A percentile compares a stretch with the other conserved stretches of the same genome.
Conservation (phyloP, 2,888 invertebrate species). For the Galeopsomyia nigrocyanea region DNA sequence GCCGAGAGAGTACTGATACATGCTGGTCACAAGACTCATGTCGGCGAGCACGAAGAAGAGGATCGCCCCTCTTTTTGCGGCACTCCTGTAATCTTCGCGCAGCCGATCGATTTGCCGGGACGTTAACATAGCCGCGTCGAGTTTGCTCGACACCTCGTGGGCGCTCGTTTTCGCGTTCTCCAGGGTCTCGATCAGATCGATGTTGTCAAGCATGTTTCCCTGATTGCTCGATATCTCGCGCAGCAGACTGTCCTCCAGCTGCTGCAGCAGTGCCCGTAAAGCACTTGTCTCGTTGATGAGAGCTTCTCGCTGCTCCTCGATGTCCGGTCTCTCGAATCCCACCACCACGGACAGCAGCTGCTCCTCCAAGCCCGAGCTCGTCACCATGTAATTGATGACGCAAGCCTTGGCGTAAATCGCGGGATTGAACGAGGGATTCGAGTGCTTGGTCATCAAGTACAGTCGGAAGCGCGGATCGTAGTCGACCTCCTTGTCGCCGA, state of each 20-base stretch:
- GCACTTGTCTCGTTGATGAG: conserved; percentile 88
- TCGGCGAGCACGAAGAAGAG: conserved; percentile 92
- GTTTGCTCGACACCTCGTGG: conserved; percentile 81
- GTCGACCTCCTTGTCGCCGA: conserved; percentile 92
- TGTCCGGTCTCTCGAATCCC: conserved; percentile 85
- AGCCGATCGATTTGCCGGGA: conserved; percentile 85
- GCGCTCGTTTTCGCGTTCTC: conserved; percentile 93
- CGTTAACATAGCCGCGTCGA: conserved; percentile 82
- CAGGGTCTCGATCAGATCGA: conserved; percentile 85
- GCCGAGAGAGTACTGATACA: conserved; percentile 93
- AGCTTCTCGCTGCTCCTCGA: conserved; percentile 88
- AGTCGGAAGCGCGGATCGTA: conserved; percentile 89
- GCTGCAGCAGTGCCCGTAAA: conserved; percentile 86
- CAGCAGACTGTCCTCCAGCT: conserved; percentile 87
- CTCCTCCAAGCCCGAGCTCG: conserved; percentile 89
- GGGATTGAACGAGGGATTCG: conserved; percentile 90
- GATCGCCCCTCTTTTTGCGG: conserved; percentile 88
- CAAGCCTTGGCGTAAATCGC: conserved; percentile 88
- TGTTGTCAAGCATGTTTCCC: conserved; percentile 94
- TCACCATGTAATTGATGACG: conserved; percentile 94
- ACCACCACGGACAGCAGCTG: conserved; percentile 92
- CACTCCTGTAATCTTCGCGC: conserved; percentile 87
- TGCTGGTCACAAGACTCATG: conserved; percentile 88
- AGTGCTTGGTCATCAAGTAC: conserved; percentile 90
- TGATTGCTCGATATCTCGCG: conserved; percentile 87